A percentile compares a stretch with the other conserved stretches of the same genome.
phyloP scores from a whole-genome alignment of 2,113 vertebrate species.

The Canis aureus region DNA sequence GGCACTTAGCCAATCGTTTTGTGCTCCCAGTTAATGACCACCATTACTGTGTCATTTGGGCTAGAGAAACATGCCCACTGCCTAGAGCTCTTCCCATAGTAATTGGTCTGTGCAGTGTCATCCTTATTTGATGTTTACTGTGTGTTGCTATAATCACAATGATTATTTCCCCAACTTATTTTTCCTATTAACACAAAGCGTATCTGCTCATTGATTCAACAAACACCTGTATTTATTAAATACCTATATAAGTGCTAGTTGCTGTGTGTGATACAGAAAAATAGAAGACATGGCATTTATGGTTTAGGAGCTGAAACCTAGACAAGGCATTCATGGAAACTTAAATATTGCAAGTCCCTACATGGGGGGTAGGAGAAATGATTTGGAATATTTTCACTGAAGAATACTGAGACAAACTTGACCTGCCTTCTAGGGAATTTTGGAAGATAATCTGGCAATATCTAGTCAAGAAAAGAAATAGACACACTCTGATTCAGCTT shows the following conservation, averaged over 20 bases:
- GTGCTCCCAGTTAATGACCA: conserved; percentile 75
- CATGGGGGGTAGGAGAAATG: not conserved
- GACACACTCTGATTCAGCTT: not conserved
- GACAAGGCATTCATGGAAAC: not conserved
- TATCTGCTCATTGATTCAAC: conserved; percentile 51
- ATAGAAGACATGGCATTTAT: not conserved
- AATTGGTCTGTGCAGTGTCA: conserved; percentile 60
- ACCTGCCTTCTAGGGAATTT: conserved; percentile 38
- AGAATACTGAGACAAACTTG: conserved; percentile 44
- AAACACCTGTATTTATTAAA: conserved; percentile 71
- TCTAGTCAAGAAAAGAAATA: not conserved
- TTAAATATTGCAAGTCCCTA: conserved; percentile 38
- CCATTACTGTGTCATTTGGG: conserved; percentile 75
- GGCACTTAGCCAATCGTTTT: conserved; percentile 62
- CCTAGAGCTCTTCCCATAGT: conserved; percentile 54
- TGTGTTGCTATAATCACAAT: conserved; percentile 65
- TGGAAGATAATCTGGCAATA: not conserved
- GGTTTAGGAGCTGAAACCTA: conserved; percentile 15
- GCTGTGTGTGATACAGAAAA: not conserved
- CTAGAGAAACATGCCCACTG: conserved; percentile 69
- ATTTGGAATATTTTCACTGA: conserved; percentile 45
- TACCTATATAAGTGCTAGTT: not conserved
- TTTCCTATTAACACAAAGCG: conserved; percentile 70
- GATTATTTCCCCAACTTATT: conserved; percentile 68
- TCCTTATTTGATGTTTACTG: conserved; percentile 68